Percentiles rank a stretch among this genome's conserved stretches.
These are phyloP conservation scores for Petrolisthes manimaculis DNA, from an alignment of 2,888 invertebrate genomes.

Conservation along the genomic window DNA sequence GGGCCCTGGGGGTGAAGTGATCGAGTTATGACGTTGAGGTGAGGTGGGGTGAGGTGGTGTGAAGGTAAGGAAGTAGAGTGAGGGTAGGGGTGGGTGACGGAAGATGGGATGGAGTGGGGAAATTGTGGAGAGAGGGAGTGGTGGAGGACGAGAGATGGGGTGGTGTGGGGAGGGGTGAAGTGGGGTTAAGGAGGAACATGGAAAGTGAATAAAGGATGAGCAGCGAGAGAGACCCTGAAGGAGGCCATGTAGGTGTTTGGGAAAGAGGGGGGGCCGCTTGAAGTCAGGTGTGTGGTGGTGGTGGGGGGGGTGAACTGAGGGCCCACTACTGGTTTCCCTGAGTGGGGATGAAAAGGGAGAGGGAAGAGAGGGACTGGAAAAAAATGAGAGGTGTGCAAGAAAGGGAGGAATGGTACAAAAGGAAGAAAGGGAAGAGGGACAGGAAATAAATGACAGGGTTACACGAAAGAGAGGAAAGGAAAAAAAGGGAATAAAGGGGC, in stretches of 20 bases:
- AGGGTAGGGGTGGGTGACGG: background rate
- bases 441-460: background rate
- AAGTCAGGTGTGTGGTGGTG: background rate
- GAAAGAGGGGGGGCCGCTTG: background rate
- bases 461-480: background rate
- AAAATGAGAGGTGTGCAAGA: background rate
- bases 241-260: background rate
- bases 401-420: background rate
- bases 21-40: background rate
- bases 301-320: background rate
- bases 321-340: background rate
- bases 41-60: background rate
- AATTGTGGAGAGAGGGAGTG: background rate
- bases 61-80: background rate
- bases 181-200: background rate
- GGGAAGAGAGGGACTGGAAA: background rate
- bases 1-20: too few relatives aligned
- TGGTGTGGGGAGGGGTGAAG: background rate
- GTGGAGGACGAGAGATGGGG: background rate
- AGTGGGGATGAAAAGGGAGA: background rate
- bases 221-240: background rate
- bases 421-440: background rate
- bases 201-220: background rate
- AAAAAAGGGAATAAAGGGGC: background rate
- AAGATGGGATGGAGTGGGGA: background rate